Base-by-base conservation (phyloP, 1,140 invertebrate species). In the Drosophila kurseongensis region DNA sequence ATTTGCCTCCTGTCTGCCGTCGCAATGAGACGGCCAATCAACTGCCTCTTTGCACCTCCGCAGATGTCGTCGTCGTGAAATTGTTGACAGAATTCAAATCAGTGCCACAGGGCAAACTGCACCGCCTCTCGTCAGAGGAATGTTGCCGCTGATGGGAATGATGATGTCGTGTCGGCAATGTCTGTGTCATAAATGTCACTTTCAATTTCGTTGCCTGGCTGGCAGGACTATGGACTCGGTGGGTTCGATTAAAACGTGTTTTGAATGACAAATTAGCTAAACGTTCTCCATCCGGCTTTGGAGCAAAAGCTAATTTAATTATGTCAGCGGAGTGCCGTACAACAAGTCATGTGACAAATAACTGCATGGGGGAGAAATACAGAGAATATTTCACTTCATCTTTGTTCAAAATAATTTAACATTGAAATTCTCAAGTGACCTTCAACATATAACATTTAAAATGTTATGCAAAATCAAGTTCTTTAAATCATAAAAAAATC, bases 61-160 rank as follows among this genome's bases (percentile, higher is more conserved):
- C 38, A 61, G 35, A 61, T 84, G 80, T 79, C 80, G 75, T 9
- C 50, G 51, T 69, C 79, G 72, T 42, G 59, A 79, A 83, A 82
- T 83, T 86, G 79, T 86, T 86, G 83, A 86, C 83, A 86, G 83
- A 86, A 86, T 86, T 86, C 75, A 88, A 86, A 86, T 88, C 85
- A 88, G 67, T 66, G 72, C 72, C 61, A 32, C 38, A 57, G 54
- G 69, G 54, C 13, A n/a, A 40, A 47, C 18, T 71, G 41, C 69
- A 75, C 40, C 38, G 38, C 60, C 47, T 29, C 38, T 41, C 55
- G 38, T 35, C 55, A 13, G 55, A 35, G 55, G 40, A 60, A 60
- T 16, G 38, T 44, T 35, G 23, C 36, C 27, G 18, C 61, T 68
- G 73, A 75, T 56, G 58, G 58, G 38, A 54, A 44, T 38, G 71